Conservation (phyloP, 2,113 vertebrate genomes). For the Sinocyclocheilus anshuiensis region DNA sequence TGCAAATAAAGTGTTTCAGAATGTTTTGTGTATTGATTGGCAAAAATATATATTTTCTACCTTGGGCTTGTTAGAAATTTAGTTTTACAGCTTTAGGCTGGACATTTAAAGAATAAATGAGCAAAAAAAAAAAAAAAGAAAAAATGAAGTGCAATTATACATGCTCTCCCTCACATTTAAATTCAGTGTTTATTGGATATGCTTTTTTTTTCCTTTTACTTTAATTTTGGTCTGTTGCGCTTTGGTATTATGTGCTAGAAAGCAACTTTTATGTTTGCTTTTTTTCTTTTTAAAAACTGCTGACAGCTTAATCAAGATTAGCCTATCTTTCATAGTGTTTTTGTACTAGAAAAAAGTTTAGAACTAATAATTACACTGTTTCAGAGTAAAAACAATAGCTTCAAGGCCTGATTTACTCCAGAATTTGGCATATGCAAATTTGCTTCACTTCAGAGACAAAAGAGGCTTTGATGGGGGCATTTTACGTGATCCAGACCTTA, state of each 20-base stretch:
- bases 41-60: neutral
- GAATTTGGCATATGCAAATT: constrained; percentile 8
- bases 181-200: constrained; percentile 5
- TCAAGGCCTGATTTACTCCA: constrained; percentile 14
- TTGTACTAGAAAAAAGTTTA: neutral
- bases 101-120: neutral
- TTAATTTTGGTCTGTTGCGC: neutral
- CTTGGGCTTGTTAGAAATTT: neutral
- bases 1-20: neutral
- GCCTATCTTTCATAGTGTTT: neutral
- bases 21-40: neutral
- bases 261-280: neutral
- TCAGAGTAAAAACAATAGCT: constrained; percentile 4
- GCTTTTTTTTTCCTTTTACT: neutral
- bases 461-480: constrained; percentile 19
- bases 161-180: neutral
- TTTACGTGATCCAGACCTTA: constrained; percentile 39
- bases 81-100: neutral
- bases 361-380: constrained; percentile 14
- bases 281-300: neutral
- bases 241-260: constrained; percentile 2
- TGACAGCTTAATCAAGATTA: neutral
- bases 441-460: constrained; percentile 13
- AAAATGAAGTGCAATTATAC: neutral
- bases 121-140: neutral